A percentile compares a stretch with the other conserved stretches of the same genome.
Evolutionary conservation across 2,888 invertebrate species (phyloP).

Genomic region (Antheraea assamensis): DNA sequence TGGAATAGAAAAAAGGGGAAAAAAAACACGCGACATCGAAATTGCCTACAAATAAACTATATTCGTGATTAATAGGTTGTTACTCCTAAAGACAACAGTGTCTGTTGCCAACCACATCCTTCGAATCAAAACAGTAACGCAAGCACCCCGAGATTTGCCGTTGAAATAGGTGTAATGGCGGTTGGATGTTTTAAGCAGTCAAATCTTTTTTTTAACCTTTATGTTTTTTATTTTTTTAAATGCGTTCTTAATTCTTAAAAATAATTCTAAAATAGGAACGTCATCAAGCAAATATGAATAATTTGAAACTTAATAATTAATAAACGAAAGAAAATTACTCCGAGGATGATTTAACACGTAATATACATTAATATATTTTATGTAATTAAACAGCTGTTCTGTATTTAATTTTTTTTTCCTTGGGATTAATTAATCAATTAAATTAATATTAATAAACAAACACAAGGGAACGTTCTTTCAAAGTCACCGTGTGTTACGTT

Average conservation of each 20-base stretch:
- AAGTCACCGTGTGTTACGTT: not conserved
- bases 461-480: not conserved
- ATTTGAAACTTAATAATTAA: not conserved
- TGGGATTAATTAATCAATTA: not conserved
- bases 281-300: not conserved
- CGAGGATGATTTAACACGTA: constrained; percentile 1
- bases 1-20: no score
- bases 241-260: not conserved
- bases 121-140: no score
- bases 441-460: not conserved
- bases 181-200: no score
- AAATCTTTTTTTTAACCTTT: no score
- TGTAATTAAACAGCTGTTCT: constrained; percentile 3
- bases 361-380: not conserved
- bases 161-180: no score
- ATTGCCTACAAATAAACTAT: no score
- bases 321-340: not conserved
- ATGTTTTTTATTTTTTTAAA: no score
- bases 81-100: no score
- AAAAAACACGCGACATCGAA: no score
- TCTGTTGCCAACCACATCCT: no score
- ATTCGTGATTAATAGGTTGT: no score
- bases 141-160: no score
- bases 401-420: not conserved
- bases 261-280: not conserved